Evolutionary conservation across 1,140 invertebrate genomes (phyloP), one percentile per base, ranked within the genome.

Genomic region (Propsilocerus akamusi): DNA sequence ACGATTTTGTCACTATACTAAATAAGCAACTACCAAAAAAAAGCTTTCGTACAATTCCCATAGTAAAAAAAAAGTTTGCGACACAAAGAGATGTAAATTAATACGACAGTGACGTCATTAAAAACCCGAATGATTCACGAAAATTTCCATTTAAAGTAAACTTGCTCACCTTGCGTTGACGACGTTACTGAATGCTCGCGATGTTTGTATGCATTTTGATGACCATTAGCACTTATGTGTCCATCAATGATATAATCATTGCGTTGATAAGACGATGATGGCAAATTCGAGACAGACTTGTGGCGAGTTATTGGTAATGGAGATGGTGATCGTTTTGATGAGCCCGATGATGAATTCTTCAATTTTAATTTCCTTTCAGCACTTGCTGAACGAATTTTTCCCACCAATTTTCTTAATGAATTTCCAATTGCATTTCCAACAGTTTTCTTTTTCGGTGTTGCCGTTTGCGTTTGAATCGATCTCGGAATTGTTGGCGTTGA

Each of bases 371-470:
- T 77, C n/a, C 81, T 71, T 60, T 84, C 81, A 0, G 75, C 71
- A 50, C 80, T 83, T 5, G 78, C 78, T 2, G 80, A 83, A 0
- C 81, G 73, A 34, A 86, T 77, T 61, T 83, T 84, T 26, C 80
- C 81, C 4, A 86, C 81, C 47, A 86, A 62, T 58, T 83, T 83
- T 46, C 83, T 70, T 54, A 86, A 78, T 0, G 82, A 85, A 50
- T 81, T 78, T 11, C 79, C 77, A 49, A 75, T 75, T 5, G 71
- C 72, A 7, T 72, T 67, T 2, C 73, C 71, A 46, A 74, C 67
- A 10, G 58, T 55, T 7, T 63, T 57, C 49, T 66, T 60, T 37
- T 53, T 48, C 25, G 53, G 51, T 23, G 57, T 60, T n/a, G 59
- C 52, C 12, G 59, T 54, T 6, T 54, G 58, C 7, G 58, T 58